phyloP scores from a whole-genome alignment of 2,888 invertebrate genomes.

The Papilio protenor region DNA sequence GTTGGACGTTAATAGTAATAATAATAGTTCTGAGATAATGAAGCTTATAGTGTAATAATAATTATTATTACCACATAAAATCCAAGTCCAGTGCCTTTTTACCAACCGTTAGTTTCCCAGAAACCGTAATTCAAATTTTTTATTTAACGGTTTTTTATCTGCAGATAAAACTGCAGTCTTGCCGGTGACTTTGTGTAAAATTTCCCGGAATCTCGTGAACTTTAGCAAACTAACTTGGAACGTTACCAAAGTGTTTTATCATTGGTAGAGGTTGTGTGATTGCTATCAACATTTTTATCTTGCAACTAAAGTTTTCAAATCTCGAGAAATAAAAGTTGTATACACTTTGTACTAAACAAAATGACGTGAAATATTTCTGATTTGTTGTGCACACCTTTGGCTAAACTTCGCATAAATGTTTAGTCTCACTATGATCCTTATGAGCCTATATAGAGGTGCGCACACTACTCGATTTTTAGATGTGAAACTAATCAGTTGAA shows the following conservation, averaged over 20 bases:
- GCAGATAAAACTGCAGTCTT: background rate
- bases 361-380: background rate
- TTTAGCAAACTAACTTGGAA: constrained; percentile 27
- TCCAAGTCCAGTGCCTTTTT: background rate
- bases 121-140: background rate
- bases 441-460: too few relatives aligned
- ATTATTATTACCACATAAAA: too few relatives aligned
- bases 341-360: background rate
- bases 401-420: too few relatives aligned
- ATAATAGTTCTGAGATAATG: too few relatives aligned
- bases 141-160: background rate
- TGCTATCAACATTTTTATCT: background rate
- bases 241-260: constrained; percentile 28
- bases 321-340: background rate
- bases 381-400: background rate
- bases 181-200: background rate
- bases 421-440: too few relatives aligned
- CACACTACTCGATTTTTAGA: too few relatives aligned
- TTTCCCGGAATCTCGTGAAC: constrained; percentile 1
- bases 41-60: too few relatives aligned
- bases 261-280: background rate
- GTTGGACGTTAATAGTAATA: too few relatives aligned
- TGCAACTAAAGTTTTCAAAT: background rate
- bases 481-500: too few relatives aligned
- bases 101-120: background rate